Conservation (phyloP, 2,888 invertebrate species). For the Chelonus formosanus region DNA sequence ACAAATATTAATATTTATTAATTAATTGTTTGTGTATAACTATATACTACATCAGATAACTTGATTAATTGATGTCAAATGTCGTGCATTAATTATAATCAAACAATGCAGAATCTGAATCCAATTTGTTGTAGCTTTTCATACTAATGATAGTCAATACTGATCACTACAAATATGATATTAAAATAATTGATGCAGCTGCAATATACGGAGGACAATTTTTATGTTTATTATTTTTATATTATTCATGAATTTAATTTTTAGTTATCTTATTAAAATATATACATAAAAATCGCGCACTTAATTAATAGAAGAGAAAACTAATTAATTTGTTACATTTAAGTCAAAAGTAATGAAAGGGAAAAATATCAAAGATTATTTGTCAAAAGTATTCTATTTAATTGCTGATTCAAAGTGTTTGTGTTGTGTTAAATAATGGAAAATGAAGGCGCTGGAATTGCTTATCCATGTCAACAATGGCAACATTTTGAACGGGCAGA, state of each 20-base stretch:
- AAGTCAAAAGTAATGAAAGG: not conserved
- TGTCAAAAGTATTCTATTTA: not conserved
- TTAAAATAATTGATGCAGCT: not conserved
- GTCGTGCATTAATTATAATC: too few species aligned
- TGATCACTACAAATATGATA: not conserved
- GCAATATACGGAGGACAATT: not conserved
- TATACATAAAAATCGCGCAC: too few species aligned
- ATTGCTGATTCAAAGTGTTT: slow-evolving; percentile 23
- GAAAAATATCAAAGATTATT: slow-evolving; percentile 6
- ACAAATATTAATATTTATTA: too few species aligned
- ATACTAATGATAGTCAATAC: too few species aligned
- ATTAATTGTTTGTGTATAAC: too few species aligned
- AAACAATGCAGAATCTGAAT: too few species aligned
- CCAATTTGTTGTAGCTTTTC: too few species aligned
- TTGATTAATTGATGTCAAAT: too few species aligned
- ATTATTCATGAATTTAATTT: not conserved
- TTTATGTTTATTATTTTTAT: too few species aligned
- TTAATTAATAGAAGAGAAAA: not conserved
- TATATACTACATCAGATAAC: too few species aligned
- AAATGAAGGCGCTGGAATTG: slow-evolving; percentile 23
- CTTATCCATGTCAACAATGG: slow-evolving; percentile 24
- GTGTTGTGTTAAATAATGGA: slow-evolving; percentile 24
- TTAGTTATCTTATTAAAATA: not conserved
- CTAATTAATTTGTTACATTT: not conserved
- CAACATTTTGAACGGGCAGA: slow-evolving; percentile 25